Base-by-base conservation (phyloP, 2,888 invertebrate species). In the Drosophila greeni region DNA sequence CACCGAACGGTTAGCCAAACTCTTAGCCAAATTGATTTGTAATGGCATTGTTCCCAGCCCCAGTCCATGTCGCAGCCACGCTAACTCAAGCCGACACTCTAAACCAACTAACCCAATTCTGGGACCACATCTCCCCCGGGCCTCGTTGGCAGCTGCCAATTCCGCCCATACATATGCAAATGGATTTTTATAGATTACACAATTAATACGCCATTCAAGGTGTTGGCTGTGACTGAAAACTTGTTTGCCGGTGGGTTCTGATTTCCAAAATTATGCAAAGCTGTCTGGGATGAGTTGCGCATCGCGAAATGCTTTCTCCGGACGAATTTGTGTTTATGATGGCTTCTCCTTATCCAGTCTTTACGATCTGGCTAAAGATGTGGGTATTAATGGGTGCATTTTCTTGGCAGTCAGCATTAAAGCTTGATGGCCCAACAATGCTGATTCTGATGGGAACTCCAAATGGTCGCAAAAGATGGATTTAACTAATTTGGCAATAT, bases 21-120 rank as follows among this genome's bases (percentile, higher is more conserved):
- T 70, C 51, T 62, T 70, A 40, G 58, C 52, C 49, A 67, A 48
- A 53, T 69, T 66, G 53, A 65, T 69, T 57, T 45, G 64, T 51
- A 39, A 66, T 72, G 62, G 54, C 65, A 65, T 55, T 59, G 56
- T 61, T 31, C 47, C 54, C 51, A 47, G 39, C 29, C 60, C 34
- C 23, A 16, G 29, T 23, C 48, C 31, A 57, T 26, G 39, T 33
- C 34, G 36, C 40, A 42, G 45, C 23, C 16, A 23, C 14, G 14
- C 43, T 48, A 66, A 70, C 67, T 42, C 58, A 54, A 57, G 54
- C 29, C 56, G 26, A 40, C 54, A 58, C 34, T 14, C 29, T 36
- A 49, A 60, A 33, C 39, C 26, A 61, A 65, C 57, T 79, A 76
- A 71, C 81, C 72, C 53, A 66, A 65, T 79, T 80, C 54, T 61